phyloP scores from a whole-genome alignment of 92 coral and sea anemone species.

The Zoanthus sansibaricus region DNA sequence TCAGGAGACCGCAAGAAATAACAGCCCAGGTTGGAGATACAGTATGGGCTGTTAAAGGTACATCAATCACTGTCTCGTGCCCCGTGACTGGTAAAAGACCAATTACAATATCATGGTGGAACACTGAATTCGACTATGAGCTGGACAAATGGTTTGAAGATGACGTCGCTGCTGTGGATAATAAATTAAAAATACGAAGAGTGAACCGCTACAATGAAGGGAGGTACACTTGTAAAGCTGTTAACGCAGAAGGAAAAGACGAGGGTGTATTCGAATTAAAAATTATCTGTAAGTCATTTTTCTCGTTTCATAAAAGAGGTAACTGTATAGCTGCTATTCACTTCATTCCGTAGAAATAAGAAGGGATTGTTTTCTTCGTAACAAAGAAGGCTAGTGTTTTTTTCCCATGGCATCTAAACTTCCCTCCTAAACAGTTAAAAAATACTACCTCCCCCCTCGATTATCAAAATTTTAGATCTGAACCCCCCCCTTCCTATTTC shows the following conservation, averaged over 20 bases:
- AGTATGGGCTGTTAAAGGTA: slow-evolving; percentile 74
- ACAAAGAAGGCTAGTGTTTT: too few species aligned
- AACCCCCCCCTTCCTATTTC: too few species aligned
- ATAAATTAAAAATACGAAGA: slow-evolving; percentile 62
- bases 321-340: too few species aligned
- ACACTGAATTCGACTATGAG: slow-evolving; percentile 60
- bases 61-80: slow-evolving; percentile 71
- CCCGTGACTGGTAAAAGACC: slow-evolving; percentile 61
- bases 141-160: slow-evolving; percentile 64
- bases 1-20: slow-evolving; percentile 18
- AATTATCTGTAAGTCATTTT: slow-evolving; percentile 59
- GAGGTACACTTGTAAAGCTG: slow-evolving; percentile 68
- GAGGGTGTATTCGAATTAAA: slow-evolving; percentile 65
- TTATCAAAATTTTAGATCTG: too few species aligned
- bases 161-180: slow-evolving; percentile 67
- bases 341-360: too few species aligned
- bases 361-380: too few species aligned
- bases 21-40: slow-evolving; percentile 74
- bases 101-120: slow-evolving; percentile 52
- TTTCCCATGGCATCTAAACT: too few species aligned
- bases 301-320: neutral
- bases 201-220: slow-evolving; percentile 81
- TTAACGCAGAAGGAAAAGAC: slow-evolving; percentile 51
- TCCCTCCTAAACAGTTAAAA: too few species aligned
- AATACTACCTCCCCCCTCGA: too few species aligned